These are phyloP conservation scores for Athene noctua DNA, from an alignment of 2,113 vertebrate genomes.

Conservation along the genomic window DNA sequence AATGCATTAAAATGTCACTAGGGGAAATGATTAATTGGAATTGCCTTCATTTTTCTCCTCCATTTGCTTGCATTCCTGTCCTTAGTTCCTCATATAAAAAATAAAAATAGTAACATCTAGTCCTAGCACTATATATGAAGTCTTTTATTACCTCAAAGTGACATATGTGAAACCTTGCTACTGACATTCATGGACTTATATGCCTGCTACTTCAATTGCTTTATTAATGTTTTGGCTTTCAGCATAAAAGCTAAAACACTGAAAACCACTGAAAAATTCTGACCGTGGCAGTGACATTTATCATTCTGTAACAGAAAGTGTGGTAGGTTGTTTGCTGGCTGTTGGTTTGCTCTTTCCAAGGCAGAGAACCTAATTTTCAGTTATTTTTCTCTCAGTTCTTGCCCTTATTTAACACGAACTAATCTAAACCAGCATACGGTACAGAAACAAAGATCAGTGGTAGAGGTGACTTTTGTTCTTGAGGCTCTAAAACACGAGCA, in stretches of 20 bases:
- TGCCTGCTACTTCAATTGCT: slow-evolving; percentile 58
- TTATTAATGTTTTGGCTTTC: slow-evolving; percentile 72
- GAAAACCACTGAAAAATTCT: slow-evolving; percentile 48
- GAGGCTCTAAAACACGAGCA: background rate
- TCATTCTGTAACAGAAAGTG: slow-evolving; percentile 53
- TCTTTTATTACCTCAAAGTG: slow-evolving; percentile 65
- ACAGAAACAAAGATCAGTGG: background rate
- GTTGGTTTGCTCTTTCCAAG: background rate
- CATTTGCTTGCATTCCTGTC: slow-evolving; percentile 60
- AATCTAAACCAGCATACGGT: background rate
- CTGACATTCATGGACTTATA: slow-evolving; percentile 71
- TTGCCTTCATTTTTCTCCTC: slow-evolving; percentile 73
- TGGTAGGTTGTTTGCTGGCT: slow-evolving; percentile 17
- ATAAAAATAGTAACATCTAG: slow-evolving; percentile 44
- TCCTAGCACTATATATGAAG: slow-evolving; percentile 22
- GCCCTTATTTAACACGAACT: background rate
- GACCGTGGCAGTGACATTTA: slow-evolving; percentile 54
- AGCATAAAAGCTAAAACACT: slow-evolving; percentile 49
- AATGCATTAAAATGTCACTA: slow-evolving; percentile 80
- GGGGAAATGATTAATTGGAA: slow-evolving; percentile 78
- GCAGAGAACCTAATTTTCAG: background rate
- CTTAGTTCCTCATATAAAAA: slow-evolving; percentile 47
- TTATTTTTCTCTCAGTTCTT: background rate
- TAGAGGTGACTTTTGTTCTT: background rate
- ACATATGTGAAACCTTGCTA: slow-evolving; percentile 63